Evolutionary conservation across 2,888 invertebrate genomes (phyloP).

Genomic region (Hydrotaea cyrtoneurina): DNA sequence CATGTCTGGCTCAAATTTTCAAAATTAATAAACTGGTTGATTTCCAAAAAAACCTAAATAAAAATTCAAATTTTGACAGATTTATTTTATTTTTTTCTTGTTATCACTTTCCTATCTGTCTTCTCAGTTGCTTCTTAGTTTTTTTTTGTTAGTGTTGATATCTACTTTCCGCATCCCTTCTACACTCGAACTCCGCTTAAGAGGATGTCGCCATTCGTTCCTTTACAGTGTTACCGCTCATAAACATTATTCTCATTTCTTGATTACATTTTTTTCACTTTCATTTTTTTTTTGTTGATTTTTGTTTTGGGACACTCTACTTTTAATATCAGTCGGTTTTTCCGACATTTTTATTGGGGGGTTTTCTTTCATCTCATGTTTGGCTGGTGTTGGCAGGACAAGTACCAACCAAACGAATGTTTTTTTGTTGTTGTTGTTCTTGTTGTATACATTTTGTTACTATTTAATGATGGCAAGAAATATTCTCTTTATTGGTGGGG

Average conservation of each 20-base stretch:
- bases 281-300: neutral
- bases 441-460: constrained; percentile 28
- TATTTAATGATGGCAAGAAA: constrained; percentile 25
- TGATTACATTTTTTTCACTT: neutral
- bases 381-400: neutral
- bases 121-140: neutral
- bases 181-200: constrained; percentile 7
- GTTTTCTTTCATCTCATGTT: neutral
- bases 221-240: constrained; percentile 1
- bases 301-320: neutral
- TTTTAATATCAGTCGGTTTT: neutral
- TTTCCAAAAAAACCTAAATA: no score
- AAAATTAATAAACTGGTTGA: no score
- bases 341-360: constrained; percentile 17
- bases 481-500: constrained; percentile 8
- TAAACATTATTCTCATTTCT: neutral
- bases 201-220: neutral
- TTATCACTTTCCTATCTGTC: neutral
- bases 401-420: neutral
- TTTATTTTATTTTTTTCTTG: no score
- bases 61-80: no score
- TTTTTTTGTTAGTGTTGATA: neutral
- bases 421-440: no score
- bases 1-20: no score
- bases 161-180: neutral